These are phyloP conservation scores for Bradypus variegatus DNA, from an alignment of 2,797 vertebrate species.

Conservation along the genomic window DNA sequence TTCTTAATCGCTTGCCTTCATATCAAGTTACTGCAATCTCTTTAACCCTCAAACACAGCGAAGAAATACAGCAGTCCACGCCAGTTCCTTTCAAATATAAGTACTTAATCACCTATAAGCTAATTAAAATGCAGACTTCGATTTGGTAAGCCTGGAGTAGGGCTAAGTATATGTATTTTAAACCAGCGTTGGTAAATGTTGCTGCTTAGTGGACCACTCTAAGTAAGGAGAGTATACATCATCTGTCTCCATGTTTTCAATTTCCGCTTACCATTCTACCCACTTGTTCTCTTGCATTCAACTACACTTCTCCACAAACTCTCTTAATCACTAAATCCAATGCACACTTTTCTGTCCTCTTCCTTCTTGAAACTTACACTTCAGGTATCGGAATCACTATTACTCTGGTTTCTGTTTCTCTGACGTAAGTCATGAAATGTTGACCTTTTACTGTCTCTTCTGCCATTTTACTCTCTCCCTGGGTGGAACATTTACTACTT, in stretches of 20 bases:
- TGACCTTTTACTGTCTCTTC: neutral
- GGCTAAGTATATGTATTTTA: neutral
- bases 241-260: neutral
- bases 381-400: neutral
- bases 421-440: neutral
- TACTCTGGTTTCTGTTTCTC: neutral
- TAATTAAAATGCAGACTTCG: neutral
- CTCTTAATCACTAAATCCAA: neutral
- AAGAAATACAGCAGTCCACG: rapidly evolving
- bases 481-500: neutral
- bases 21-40: neutral
- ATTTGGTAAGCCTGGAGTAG: neutral
- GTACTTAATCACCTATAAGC: neutral
- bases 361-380: neutral
- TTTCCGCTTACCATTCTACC: neutral
- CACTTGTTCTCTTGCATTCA: neutral
- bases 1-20: neutral
- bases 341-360: neutral
- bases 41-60: neutral
- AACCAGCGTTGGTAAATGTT: neutral
- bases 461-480: neutral
- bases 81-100: neutral
- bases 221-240: neutral
- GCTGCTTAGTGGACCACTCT: neutral
- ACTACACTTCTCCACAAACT: neutral